phyloP scores from a whole-genome alignment of 2,113 vertebrate species.

The Etia nguti region DNA sequence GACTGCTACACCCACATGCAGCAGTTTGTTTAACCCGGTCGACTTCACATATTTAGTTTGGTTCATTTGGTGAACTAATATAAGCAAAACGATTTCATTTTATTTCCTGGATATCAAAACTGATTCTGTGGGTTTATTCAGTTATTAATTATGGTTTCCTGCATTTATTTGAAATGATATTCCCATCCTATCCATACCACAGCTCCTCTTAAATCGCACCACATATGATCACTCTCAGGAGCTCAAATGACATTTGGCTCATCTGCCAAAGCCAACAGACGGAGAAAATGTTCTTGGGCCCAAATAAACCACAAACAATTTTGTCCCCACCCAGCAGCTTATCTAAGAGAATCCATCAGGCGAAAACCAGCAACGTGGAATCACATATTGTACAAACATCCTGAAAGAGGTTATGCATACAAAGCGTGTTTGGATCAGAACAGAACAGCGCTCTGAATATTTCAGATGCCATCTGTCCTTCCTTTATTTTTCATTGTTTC shows the following conservation, averaged over 20 bases:
- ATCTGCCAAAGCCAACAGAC: neutral
- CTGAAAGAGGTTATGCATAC: neutral
- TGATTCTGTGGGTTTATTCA: neutral
- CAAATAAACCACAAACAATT: neutral
- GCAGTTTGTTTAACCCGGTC: neutral
- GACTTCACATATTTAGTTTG: neutral
- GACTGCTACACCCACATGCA: neutral
- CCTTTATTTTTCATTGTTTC: neutral
- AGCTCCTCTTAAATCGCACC: neutral
- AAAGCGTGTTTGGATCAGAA: neutral
- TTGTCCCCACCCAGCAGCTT: neutral
- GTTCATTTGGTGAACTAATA: accelerated
- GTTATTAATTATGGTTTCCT: neutral
- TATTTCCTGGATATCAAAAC: neutral
- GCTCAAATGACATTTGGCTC: neutral
- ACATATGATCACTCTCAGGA: neutral
- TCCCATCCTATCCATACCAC: neutral
- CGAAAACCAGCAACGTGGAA: neutral
- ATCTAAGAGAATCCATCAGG: neutral
- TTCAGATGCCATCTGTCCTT: neutral
- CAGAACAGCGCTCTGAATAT: neutral
- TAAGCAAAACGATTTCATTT: neutral
- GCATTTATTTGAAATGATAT: neutral
- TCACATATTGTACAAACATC: neutral
- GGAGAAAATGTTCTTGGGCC: neutral